These are phyloP conservation scores for Automeris io DNA, from an alignment of 2,888 invertebrate genomes.

Conservation along the genomic window DNA sequence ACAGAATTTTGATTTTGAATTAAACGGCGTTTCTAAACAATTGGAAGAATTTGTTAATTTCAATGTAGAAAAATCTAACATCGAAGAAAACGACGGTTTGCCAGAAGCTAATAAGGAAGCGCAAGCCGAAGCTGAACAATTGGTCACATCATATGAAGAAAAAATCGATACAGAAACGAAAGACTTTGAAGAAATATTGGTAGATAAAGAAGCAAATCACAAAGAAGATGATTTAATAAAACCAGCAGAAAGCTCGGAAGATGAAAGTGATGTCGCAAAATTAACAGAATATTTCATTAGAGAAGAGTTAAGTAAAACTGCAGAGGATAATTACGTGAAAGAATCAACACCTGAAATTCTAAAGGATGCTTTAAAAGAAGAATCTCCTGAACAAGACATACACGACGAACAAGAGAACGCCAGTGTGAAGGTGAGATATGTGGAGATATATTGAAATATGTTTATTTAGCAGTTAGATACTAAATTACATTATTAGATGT, in stretches of 20 bases:
- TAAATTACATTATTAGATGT: too few relatives aligned
- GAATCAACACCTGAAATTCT: constrained; percentile 50
- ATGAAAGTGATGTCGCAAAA: constrained; percentile 33
- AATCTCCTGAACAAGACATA: constrained; percentile 26
- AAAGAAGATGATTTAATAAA: constrained; percentile 28
- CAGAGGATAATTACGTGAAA: constrained; percentile 32
- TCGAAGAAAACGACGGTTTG: neutral
- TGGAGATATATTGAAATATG: neutral
- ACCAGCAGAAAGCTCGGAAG: constrained; percentile 26
- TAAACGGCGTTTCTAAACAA: neutral
- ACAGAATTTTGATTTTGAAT: neutral
- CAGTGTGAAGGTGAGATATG: constrained; percentile 57
- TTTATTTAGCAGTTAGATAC: neutral
- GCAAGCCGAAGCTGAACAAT: constrained; percentile 4
- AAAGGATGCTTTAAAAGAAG: constrained; percentile 55
- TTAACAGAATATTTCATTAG: constrained; percentile 46
- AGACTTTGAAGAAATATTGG: neutral
- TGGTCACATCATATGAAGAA: constrained; percentile 11
- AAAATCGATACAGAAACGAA: constrained; percentile 12
- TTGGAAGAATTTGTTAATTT: neutral
- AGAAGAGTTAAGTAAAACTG: constrained; percentile 20
- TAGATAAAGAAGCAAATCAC: constrained; percentile 15
- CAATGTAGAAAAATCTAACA: neutral
- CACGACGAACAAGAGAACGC: constrained; percentile 48
- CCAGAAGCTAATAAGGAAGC: constrained; percentile 4